Base-by-base conservation (phyloP, 35 echinoderm and acorn worm species). In the Apostichopus japonicus region DNA sequence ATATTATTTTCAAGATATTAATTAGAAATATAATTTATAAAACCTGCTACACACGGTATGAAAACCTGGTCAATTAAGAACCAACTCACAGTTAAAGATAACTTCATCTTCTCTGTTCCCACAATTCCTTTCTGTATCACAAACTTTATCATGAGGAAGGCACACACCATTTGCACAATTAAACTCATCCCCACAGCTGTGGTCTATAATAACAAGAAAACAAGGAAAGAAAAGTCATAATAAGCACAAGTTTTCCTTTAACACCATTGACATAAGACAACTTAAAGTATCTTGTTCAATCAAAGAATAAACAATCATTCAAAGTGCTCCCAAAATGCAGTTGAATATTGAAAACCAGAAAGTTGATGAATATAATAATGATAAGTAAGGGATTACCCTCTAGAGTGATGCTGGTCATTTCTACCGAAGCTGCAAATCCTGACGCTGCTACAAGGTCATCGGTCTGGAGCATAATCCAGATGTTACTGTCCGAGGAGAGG, bases 141-240 rank as follows among this genome's bases (percentile, higher is more conserved):
- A 87, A 23, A 58, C 84, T 58, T 58, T 57, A 21, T 24, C 21
- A 55, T 87, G 55, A 16, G 84, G 84, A 24, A 87, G 84, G 24
- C 84, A 87, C 6, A 87, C 84, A 10, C 84, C 84, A 0, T 87
- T 87, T 19, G 51, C 24, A 67, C 84, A 87, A 56, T 87, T 61
- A 67, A 62, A 87, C 10, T 67, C 61, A 15, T 16, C 55, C 10
- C 61, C 84, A 55, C 84, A 87, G 61, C 56, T 27, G 10, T 59
- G 17, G 11, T 87, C 84, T 87, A 55, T 23, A 1, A 44, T 44
- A 3, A 44, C 33, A 44, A 44, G 55, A 56, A 61, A 19, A 67
- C 63, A 17, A 67, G 19, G 0, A 67, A 15, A 67, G 63, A 67
- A 67, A 19, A 67, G 63, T 10, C 3, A 67, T 67, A 15, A 67